Evolutionary conservation across 2,888 invertebrate species (phyloP), one percentile per base, ranked within the genome.

Genomic region (Flexamia atlantica): DNA sequence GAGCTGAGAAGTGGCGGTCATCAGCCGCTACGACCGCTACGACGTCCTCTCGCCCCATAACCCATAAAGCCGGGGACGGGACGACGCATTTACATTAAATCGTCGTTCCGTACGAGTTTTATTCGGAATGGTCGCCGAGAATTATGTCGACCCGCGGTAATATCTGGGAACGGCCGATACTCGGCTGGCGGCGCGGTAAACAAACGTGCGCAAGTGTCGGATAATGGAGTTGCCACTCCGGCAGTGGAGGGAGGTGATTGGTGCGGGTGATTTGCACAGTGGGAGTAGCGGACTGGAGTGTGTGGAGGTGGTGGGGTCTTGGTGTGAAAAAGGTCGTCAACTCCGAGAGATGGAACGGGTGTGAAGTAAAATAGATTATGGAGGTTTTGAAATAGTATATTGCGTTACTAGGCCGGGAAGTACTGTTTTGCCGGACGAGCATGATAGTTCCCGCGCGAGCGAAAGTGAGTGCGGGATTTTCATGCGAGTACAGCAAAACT

Each of bases 61-160:
- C 79, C 79, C 57, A 53, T 57, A 57, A 79, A 79, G 36, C 32
- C 28, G 7, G 28, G 42, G 46, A n/a, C 25, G 57, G 32, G 30
- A 30, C 28, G 50, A 83, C 74, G 82, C 53, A 83, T 83, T 83
- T 83, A 83, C 82, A 83, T 83, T 83, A 83, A 83, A 83, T 20
- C 32, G 57, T 60, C 53, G 82, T 83, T 83, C 79, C 79, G 79
- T 79, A n/a, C 79, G 79, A 79, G 79, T 79, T 79, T 79, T 79
- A 79, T 79, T 79, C 36, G 50, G 79, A 79, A 79, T 79, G 79
- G 53, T 36, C 50, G 79, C 76, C 79, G 79, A 79, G 79, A 79
- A 79, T 79, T 79, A 79, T 79, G 79, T 57, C 79, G 36, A 30
- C 50, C 57, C 23, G 25, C 28, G 57, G 53, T 79, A 50, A 79